These are phyloP conservation scores for Andricus curvator DNA, from an alignment of 2,888 invertebrate species.

Conservation along the genomic window DNA sequence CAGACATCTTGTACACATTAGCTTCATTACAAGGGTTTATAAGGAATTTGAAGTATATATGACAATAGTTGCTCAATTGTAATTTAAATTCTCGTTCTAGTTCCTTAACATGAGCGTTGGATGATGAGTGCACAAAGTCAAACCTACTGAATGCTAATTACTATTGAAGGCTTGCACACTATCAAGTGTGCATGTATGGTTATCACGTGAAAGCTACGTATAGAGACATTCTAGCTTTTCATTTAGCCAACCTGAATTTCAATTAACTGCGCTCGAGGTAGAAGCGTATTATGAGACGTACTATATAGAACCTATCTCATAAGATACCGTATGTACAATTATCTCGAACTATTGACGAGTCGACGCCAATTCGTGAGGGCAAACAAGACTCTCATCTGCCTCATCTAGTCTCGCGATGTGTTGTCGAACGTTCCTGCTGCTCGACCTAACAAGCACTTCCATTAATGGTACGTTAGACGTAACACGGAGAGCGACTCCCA, in stretches of 20 bases:
- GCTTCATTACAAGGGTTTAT: too few relatives aligned
- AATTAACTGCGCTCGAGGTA: neutral
- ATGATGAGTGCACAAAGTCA: neutral
- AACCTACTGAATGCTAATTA: neutral
- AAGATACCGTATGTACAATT: neutral
- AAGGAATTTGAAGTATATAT: too few relatives aligned
- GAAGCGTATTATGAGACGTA: neutral
- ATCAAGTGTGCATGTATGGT: neutral
- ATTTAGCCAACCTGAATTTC: neutral
- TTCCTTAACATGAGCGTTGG: neutral
- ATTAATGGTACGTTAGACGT: slow-evolving; percentile 75
- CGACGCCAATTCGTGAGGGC: neutral
- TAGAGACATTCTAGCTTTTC: neutral
- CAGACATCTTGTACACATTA: too few relatives aligned
- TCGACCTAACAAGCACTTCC: slow-evolving; percentile 70
- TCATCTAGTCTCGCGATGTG: slow-evolving; percentile 51
- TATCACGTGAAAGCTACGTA: neutral
- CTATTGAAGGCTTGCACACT: neutral
- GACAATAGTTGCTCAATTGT: neutral
- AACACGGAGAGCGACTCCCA: slow-evolving; percentile 72
- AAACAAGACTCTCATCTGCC: neutral
- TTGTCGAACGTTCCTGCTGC: slow-evolving; percentile 55
- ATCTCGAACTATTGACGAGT: neutral
- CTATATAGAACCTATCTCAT: neutral
- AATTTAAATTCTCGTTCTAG: neutral